These are phyloP conservation scores for Manis crassicaudata DNA, from an alignment of 2,797 vertebrate species.

Conservation along the genomic window DNA sequence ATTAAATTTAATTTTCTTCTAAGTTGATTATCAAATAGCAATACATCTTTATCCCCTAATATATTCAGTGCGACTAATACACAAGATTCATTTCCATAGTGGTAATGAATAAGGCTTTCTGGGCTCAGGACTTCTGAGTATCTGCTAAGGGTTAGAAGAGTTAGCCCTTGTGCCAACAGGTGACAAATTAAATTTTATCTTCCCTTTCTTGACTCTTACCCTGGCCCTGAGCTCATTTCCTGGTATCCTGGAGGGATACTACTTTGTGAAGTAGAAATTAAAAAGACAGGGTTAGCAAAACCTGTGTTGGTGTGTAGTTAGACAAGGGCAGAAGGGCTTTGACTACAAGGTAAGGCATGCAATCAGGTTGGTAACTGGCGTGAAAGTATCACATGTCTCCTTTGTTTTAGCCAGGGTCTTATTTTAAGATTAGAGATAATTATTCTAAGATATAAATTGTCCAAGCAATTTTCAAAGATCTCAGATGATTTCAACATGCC, in stretches of 20 bases:
- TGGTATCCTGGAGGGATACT: background rate
- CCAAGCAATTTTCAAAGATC: background rate
- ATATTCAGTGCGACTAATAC: background rate
- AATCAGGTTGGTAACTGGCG: background rate
- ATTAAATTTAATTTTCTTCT: slow-evolving; percentile 51
- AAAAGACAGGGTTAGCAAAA: background rate
- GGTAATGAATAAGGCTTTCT: background rate
- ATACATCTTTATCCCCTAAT: background rate
- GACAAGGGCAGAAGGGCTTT: background rate
- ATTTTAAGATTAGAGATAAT: background rate
- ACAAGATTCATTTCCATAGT: background rate
- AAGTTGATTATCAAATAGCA: background rate
- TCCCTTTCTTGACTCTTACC: background rate
- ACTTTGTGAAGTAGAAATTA: background rate
- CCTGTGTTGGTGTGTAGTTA: background rate
- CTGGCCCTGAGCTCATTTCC: background rate
- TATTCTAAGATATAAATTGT: background rate
- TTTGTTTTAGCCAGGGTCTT: background rate
- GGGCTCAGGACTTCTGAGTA: background rate
- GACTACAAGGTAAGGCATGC: background rate
- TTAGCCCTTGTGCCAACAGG: background rate
- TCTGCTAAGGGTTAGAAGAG: background rate
- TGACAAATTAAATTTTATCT: background rate
- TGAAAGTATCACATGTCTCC: background rate
- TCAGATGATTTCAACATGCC: background rate